Evolutionary conservation across 2,113 vertebrate genomes (phyloP).

Genomic region (Semnornis frantzii): DNA sequence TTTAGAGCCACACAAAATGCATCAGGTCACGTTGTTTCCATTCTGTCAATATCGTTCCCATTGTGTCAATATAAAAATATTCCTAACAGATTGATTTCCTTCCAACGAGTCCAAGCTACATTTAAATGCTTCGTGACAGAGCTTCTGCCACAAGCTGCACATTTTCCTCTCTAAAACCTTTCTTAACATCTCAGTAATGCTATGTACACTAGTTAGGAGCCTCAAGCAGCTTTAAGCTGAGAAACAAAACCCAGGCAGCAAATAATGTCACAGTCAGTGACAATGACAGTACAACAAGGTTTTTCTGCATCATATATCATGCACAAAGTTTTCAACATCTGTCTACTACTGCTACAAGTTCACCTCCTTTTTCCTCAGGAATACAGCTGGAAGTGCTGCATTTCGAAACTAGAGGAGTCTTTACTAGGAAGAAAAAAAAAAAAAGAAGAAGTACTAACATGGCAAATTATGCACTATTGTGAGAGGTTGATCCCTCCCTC

Average conservation of each 20-base stretch:
- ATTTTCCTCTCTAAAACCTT: background rate
- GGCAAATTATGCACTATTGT: too few species aligned
- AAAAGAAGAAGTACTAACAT: background rate
- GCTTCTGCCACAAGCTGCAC: background rate
- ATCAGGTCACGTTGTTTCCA: background rate
- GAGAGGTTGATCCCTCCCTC: too few species aligned
- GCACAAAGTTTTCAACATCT: background rate
- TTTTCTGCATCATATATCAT: background rate
- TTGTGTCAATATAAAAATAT: background rate
- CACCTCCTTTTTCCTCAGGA: background rate
- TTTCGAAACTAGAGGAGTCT: background rate
- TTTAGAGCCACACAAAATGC: background rate
- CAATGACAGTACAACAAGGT: conserved; percentile 15
- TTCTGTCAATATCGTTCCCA: background rate
- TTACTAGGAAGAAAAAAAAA: background rate
- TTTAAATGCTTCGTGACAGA: background rate
- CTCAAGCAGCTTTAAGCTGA: background rate
- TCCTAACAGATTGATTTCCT: background rate
- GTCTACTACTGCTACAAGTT: background rate
- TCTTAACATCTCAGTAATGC: background rate
- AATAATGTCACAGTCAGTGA: conserved; percentile 15
- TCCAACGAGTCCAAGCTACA: background rate
- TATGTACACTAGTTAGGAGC: background rate
- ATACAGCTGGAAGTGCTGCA: background rate
- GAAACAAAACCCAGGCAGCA: conserved; percentile 7